These are phyloP conservation scores for Thalassoma bifasciatum DNA, from an alignment of 2,113 vertebrate genomes.

Conservation along the genomic window DNA sequence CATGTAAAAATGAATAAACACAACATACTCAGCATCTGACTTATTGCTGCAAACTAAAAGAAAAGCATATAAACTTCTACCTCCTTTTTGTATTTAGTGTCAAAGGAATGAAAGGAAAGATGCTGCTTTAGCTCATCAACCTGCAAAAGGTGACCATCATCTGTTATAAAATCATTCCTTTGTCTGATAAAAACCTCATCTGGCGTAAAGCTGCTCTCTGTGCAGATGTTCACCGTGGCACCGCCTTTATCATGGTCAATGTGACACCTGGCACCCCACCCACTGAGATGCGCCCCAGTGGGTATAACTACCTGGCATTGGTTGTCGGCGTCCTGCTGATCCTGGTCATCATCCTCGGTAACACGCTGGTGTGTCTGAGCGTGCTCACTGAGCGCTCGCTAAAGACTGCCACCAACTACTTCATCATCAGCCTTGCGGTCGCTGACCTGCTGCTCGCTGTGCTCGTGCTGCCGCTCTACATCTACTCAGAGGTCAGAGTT, in stretches of 20 bases:
- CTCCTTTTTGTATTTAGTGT: neutral
- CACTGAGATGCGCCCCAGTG: conserved; percentile 15
- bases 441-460: conserved; percentile 82
- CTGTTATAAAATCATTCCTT: neutral
- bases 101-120: neutral
- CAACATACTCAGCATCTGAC: no score
- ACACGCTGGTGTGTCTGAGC: conserved; percentile 83
- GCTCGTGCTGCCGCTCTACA: conserved; percentile 77
- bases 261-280: conserved; percentile 61
- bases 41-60: no score
- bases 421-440: conserved; percentile 82
- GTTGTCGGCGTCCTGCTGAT: conserved; percentile 79
- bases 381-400: conserved; percentile 82
- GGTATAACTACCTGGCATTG: conserved; percentile 79
- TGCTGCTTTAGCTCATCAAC: neutral
- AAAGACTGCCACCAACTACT: conserved; percentile 85
- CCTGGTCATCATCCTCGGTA: conserved; percentile 81
- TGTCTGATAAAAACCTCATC: neutral
- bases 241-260: conserved; percentile 73
- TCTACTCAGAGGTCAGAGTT: conserved; percentile 80
- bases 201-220: neutral
- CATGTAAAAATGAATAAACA: no score
- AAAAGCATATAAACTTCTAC: no score
- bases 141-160: neutral
- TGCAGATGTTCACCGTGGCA: conserved; percentile 66